phyloP scores from a whole-genome alignment of 2,113 vertebrate genomes.

The Vombatus ursinus region DNA sequence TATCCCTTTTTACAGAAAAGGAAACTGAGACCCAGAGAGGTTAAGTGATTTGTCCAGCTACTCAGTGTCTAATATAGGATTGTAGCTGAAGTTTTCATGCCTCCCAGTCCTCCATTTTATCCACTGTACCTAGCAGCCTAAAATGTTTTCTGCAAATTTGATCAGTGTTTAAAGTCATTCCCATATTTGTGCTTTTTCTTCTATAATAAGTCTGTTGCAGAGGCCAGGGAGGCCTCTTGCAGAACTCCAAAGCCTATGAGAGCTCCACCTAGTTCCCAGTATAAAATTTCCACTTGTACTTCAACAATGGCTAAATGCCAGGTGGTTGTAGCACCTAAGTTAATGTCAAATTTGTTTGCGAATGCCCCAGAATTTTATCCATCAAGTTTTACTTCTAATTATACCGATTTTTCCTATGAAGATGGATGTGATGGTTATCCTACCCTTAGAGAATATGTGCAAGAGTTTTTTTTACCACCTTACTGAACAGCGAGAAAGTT shows the following conservation, averaged over 20 bases:
- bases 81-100: not conserved
- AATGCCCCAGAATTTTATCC: too few species aligned
- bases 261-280: constrained; percentile 75
- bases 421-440: constrained; percentile 85
- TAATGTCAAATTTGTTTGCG: constrained; percentile 82
- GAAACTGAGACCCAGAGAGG: not conserved
- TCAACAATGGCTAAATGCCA: constrained; percentile 79
- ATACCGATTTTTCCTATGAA: constrained; percentile 74
- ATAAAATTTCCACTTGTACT: constrained; percentile 67
- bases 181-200: too few species aligned
- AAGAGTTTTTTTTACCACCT: constrained; percentile 93
- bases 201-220: too few species aligned
- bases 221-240: constrained; percentile 61
- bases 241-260: constrained; percentile 75
- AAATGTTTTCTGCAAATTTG: not conserved
- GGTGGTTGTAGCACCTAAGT: constrained; percentile 80
- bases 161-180: too few species aligned
- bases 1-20: not conserved
- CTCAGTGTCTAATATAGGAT: not conserved
- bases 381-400: too few species aligned
- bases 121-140: not conserved
- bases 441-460: constrained; percentile 89
- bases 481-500: constrained; percentile 90
- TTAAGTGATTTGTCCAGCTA: not conserved
- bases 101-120: not conserved